A percentile compares a stretch with the other conserved stretches of the same genome.
phyloP scores from a whole-genome alignment of 92 coral and sea anemone species.

The Phenganax subtilis region DNA sequence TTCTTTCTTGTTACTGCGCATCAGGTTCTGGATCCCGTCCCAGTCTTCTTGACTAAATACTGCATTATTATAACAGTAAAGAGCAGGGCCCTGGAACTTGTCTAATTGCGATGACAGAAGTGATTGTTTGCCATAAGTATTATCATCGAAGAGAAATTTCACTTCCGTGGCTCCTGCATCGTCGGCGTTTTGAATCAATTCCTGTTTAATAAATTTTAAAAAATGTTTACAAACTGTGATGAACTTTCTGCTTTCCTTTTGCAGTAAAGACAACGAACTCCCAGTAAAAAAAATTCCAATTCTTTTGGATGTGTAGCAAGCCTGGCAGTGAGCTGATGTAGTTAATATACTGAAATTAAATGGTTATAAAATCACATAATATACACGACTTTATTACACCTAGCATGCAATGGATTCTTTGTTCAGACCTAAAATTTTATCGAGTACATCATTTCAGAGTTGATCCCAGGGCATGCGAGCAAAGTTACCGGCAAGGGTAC shows the following conservation, averaged over 20 bases:
- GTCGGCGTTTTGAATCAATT: slow-evolving; percentile 96
- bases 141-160: slow-evolving; percentile 71
- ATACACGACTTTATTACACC: too few species aligned
- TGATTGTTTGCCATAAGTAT: slow-evolving; percentile 66
- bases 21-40: slow-evolving; percentile 91
- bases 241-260: too few species aligned
- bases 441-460: too few species aligned
- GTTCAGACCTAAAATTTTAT: too few species aligned
- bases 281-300: too few species aligned
- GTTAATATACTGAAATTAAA: too few species aligned
- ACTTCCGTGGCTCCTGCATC: slow-evolving; percentile 99
- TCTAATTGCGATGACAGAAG: slow-evolving; percentile 70
- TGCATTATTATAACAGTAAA: slow-evolving; percentile 87
- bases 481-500: too few species aligned
- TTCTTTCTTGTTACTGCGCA: slow-evolving; percentile 91
- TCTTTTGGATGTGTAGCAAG: too few species aligned
- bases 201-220: slow-evolving; percentile 45
- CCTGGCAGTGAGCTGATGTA: too few species aligned
- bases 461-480: too few species aligned
- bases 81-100: slow-evolving; percentile 95
- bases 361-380: too few species aligned
- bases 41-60: slow-evolving; percentile 83
- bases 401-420: too few species aligned
- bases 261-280: not conserved
- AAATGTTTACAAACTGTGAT: not conserved